These are phyloP conservation scores for Bucco capensis DNA, from an alignment of 2,113 vertebrate species.

Conservation along the genomic window DNA sequence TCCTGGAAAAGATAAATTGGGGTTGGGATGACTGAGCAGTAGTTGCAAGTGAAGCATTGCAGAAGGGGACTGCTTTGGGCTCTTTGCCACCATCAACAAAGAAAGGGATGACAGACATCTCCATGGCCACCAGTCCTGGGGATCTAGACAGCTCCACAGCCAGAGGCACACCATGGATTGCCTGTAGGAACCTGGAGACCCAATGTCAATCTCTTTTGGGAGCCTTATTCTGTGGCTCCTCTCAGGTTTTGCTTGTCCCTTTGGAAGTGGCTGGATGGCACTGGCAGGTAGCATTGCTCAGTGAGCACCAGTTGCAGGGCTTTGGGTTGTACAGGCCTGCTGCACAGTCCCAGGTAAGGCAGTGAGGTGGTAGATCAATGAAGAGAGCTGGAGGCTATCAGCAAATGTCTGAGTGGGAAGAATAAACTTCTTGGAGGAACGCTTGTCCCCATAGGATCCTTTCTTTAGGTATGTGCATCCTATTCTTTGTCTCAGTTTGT, in stretches of 20 bases:
- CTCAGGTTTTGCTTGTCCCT: neutral
- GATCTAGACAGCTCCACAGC: neutral
- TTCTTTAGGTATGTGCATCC: neutral
- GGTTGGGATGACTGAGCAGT: neutral
- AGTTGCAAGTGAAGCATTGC: neutral
- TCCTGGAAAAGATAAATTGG: constrained; percentile 28
- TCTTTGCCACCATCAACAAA: constrained; percentile 8
- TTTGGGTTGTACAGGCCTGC: neutral
- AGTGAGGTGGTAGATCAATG: neutral
- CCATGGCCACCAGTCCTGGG: neutral
- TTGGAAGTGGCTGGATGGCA: neutral
- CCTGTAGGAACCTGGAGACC: neutral
- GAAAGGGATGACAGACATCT: neutral
- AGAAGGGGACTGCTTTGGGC: neutral
- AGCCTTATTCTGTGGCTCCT: neutral
- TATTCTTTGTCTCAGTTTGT: neutral
- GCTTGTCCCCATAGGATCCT: neutral
- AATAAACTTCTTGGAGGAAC: neutral
- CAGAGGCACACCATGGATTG: fast-evolving
- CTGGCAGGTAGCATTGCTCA: fast-evolving
- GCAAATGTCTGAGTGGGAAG: neutral
- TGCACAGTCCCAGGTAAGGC: neutral
- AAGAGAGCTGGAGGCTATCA: neutral
- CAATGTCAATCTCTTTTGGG: neutral
- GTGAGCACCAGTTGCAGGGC: neutral